Conservation (phyloP, 1,140 invertebrate species). For the Drosophila novamexicana region DNA sequence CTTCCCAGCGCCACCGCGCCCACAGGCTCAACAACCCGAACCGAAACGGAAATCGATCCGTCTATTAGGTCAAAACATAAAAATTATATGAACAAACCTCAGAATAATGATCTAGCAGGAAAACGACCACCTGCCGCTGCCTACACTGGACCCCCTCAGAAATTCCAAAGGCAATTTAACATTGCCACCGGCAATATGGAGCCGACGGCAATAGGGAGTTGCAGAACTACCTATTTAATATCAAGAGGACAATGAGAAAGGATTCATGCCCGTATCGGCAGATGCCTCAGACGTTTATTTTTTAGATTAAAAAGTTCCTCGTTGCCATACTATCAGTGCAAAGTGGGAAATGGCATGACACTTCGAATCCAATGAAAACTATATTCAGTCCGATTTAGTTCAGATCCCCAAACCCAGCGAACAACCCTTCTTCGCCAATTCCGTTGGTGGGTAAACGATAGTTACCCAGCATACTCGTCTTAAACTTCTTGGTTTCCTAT, state of each 20-base stretch:
- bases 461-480: constrained; percentile 8
- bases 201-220: neutral
- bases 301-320: constrained; percentile 1
- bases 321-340: neutral
- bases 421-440: constrained; percentile 14
- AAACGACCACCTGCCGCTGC: too few species aligned
- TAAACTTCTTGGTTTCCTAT: neutral
- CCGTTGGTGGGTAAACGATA: constrained; percentile 7
- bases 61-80: neutral
- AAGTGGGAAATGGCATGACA: constrained; percentile 1
- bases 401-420: constrained; percentile 3
- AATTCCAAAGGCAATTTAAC: too few species aligned
- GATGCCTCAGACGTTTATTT: too few species aligned
- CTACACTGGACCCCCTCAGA: too few species aligned
- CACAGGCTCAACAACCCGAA: constrained; percentile 14
- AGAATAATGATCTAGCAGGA: too few species aligned
- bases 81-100: too few species aligned
- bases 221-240: neutral
- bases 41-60: constrained; percentile 28
- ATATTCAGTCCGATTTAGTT: constrained; percentile 6
- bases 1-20: too few species aligned
- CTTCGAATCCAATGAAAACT: constrained; percentile 11
- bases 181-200: too few species aligned
- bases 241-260: neutral
- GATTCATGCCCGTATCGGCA: too few species aligned